Conservation (phyloP, 1,140 invertebrate genomes). For the Drosophila triauraria region DNA sequence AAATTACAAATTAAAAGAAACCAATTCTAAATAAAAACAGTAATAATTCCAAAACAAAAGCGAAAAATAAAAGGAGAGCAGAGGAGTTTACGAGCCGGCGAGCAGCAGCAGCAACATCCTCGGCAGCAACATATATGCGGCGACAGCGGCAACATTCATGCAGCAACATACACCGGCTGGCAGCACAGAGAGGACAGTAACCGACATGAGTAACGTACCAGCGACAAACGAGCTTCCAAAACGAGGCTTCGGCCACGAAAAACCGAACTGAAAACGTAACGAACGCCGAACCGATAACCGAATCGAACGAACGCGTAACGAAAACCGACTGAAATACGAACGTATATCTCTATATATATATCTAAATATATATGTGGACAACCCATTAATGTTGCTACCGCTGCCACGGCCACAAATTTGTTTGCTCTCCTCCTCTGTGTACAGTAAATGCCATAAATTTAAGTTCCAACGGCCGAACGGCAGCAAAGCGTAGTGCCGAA, state of each 20-base stretch:
- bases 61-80: conserved; percentile 47
- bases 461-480: conserved; percentile 57
- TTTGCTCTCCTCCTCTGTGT: conserved; percentile 67
- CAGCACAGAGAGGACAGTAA: conserved; percentile 41
- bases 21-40: conserved; percentile 25
- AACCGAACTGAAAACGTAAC: conserved; percentile 32
- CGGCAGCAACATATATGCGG: conserved; percentile 30
- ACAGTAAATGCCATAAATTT: conserved; percentile 79
- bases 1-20: conserved; percentile 31
- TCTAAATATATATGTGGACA: neutral
- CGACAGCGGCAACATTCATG: conserved; percentile 27
- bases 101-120: conserved; percentile 41
- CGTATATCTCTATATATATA: conserved; percentile 4
- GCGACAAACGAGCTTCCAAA: conserved; percentile 78
- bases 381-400: conserved; percentile 34
- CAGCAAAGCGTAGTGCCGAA: conserved; percentile 7
- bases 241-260: conserved; percentile 51
- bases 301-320: conserved; percentile 15
- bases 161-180: conserved; percentile 46
- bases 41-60: conserved; percentile 41
- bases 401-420: conserved; percentile 67
- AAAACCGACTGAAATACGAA: conserved; percentile 12
- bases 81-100: conserved; percentile 63
- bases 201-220: conserved; percentile 41
- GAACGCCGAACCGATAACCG: neutral